Percentiles rank a stretch among this genome's conserved stretches.
Conservation (phyloP, 1,140 invertebrate species). For the fruit fly (Drosophila melanogaster) region Release_6_plus_ISO1_MT NT_033779.5:1403501-1404000, state of each 20-base stretch:
- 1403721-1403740: slow-evolving; percentile 65
- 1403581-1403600: slow-evolving; percentile 80
- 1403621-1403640: slow-evolving; percentile 46
- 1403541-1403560: slow-evolving; percentile 26
- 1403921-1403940: slow-evolving; percentile 15
- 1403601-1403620: slow-evolving; percentile 58
- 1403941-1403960: slow-evolving; percentile 51
- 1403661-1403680: slow-evolving; percentile 35
- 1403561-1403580: slow-evolving; percentile 83
- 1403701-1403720: slow-evolving; percentile 77
- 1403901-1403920: slow-evolving; percentile 8
- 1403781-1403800: slow-evolving; percentile 37
- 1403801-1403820: slow-evolving; percentile 40
- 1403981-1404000: slow-evolving; percentile 51
- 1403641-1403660: slow-evolving; percentile 69
- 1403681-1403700: slow-evolving; percentile 43
- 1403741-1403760: slow-evolving; percentile 79
- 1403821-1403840: slow-evolving; percentile 55
- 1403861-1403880: slow-evolving; percentile 13
- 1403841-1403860: slow-evolving; percentile 61
- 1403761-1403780: slow-evolving; percentile 57
- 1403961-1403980: slow-evolving; percentile 59
- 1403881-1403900: slow-evolving; percentile 21
- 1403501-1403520: slow-evolving; percentile 66
- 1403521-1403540: slow-evolving; percentile 44